Evolutionary conservation across 2,113 vertebrate species (phyloP).

Genomic region (Gambusia affinis): DNA sequence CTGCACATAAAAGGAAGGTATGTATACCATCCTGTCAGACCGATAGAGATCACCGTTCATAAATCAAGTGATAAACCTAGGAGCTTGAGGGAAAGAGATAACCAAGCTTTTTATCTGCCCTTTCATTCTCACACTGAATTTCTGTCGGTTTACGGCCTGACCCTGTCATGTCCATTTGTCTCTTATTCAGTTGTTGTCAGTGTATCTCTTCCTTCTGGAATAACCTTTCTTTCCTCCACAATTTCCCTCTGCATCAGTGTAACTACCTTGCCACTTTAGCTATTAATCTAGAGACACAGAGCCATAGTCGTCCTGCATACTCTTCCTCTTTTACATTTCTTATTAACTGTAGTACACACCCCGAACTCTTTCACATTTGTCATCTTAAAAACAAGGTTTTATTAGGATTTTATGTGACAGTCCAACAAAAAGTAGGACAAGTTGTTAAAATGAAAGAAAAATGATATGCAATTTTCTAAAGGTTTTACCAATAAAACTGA

Average conservation of each 20-base stretch:
- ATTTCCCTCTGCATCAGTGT: conserved; percentile 24
- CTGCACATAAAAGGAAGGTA: conserved; percentile 82
- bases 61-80: conserved; percentile 56
- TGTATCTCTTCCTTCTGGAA: conserved; percentile 2
- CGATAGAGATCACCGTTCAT: conserved; percentile 67
- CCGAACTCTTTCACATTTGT: neutral
- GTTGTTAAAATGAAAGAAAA: neutral
- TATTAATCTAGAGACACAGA: conserved; percentile 7
- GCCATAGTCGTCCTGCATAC: neutral
- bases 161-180: conserved; percentile 56
- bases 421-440: neutral
- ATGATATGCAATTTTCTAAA: neutral
- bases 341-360: neutral
- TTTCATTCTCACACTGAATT: conserved; percentile 64
- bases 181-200: conserved; percentile 35
- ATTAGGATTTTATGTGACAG: neutral
- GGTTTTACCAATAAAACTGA: neutral
- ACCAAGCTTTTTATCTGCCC: conserved; percentile 64
- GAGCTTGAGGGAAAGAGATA: conserved; percentile 53
- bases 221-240: neutral
- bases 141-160: conserved; percentile 50
- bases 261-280: conserved; percentile 14
- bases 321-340: conserved; percentile 10
- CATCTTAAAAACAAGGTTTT: neutral
- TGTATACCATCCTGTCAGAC: conserved; percentile 32